Evolutionary conservation across 2,888 invertebrate species (phyloP), one percentile per base, ranked within the genome.

Genomic region (Aspidiotus rigidus): DNA sequence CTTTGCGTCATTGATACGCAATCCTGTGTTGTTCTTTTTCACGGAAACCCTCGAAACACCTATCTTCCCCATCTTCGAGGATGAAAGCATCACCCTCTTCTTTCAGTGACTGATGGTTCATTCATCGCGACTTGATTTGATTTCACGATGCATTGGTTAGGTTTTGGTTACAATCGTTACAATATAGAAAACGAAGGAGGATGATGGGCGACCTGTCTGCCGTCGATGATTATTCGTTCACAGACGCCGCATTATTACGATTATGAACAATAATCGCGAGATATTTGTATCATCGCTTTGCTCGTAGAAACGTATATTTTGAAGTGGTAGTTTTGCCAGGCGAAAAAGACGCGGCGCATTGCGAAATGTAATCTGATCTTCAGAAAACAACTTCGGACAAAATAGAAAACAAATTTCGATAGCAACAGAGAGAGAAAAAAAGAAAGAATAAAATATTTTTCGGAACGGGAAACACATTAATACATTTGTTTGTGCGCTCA

Each of bases 281-380:
- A 61, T 17, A 44, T 61, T 61, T 44, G 61, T 17, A 61, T 44
- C 40, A 8, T n/a, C 13, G 56, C 15, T 16, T 10, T 41, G 28
- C 61, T 17, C 28, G 28, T 3, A 17, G 62, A 62, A 62, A 62
- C 53, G 62, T 62, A 62, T 53, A 62, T 28, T 28, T 28, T 28
- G 28, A 28, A 28, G 28, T 28, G 28, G 28, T 28, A 28, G 28
- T 28, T 28, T 28, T 49, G n/a, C 53, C n/a, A n/a, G 54, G 49
- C 62, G 54, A 28, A 62, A 39, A 49, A 62, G 54, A n/a, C 13
- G 28, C 62, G 49, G 49, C n/a, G 62, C 54, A 62, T 28, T 62
- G 54, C 62, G 44, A 62, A 28, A 62, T 49, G 62, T 62, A 62
- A 62, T 62, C 62, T 62, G 62, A 62, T 62, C 49, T 53, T 62